Evolutionary conservation across 2,888 invertebrate genomes (phyloP), one percentile per base, ranked within the genome.

Genomic region (Rapana venosa): DNA sequence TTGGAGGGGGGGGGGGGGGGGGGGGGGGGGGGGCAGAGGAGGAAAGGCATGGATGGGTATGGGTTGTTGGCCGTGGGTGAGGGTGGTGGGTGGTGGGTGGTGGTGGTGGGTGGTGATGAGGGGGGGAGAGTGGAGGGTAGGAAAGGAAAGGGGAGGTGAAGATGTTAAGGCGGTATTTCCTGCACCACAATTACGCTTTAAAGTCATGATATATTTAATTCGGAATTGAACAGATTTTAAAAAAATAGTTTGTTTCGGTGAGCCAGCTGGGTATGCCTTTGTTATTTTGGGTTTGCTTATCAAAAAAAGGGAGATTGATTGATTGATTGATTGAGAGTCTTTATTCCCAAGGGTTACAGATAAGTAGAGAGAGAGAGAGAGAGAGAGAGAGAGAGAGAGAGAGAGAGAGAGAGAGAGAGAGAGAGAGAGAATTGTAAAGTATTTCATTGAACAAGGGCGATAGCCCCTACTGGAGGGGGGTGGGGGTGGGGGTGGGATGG

Each of bases 371-470:
- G 6, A 35, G 30, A 79, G 79, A n/a, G n/a, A 79, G 79, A 30
- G n/a, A 79, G 79, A 79, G n/a, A 79, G 79, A 79, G n/a, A 79
- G 79, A 79, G 30, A 79, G n/a, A 79, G 30, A 79, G n/a, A 30
- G 30, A 79, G 30, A 79, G 30, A 79, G n/a, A 79, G 13, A 35
- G 15, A 61, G 61, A n/a, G 26, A 26, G 2, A n/a, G 1, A 22
- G 22, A n/a, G 70, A n/a, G 6, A 13, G 26, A 8, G 22, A 47
- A 47, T 47, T 47, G 47, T n/a, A 47, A 47, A 47, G 47, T 5
- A 47, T 47, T 47, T 47, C 8, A 47, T 47, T 47, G 4, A 47
- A 47, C 47, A 47, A 47, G 8, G 8, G 47, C 47, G 4, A 47
- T 47, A 47, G 47, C 47, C 47, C 47, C 47, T 47, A 47, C 47